A percentile compares a stretch with the other conserved stretches of the same genome.
These are phyloP conservation scores for Agriopis leucophaearia DNA, from an alignment of 2,888 invertebrate species.

Conservation along the genomic window DNA sequence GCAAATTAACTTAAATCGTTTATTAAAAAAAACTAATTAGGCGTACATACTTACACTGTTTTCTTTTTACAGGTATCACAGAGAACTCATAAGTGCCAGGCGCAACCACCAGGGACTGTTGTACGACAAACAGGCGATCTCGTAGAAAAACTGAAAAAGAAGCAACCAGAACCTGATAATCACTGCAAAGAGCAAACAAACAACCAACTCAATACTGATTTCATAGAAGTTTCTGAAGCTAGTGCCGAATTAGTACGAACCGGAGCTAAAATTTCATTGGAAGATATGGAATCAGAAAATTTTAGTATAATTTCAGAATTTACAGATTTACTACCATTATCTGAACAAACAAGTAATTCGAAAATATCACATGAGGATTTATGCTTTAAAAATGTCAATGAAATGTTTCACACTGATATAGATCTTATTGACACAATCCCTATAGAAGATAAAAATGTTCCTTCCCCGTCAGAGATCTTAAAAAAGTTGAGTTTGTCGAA, in stretches of 20 bases:
- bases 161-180: conserved; percentile 57
- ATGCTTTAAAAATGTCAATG: conserved; percentile 48
- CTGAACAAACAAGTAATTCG: background rate
- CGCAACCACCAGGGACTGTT: conserved; percentile 87
- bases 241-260: conserved; percentile 78
- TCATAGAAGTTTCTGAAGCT: conserved; percentile 71
- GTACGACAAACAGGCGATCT: conserved; percentile 80
- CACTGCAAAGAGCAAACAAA: conserved; percentile 17
- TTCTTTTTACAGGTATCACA: conserved; percentile 88
- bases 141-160: conserved; percentile 81
- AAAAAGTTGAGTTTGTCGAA: conserved; percentile 87
- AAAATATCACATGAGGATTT: background rate
- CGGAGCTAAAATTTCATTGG: conserved; percentile 79
- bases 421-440: conserved; percentile 67
- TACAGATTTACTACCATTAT: conserved; percentile 46
- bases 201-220: background rate
- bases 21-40: too few relatives aligned
- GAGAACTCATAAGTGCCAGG: conserved; percentile 92
- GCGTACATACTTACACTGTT: background rate
- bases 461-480: conserved; percentile 89
- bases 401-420: conserved; percentile 74
- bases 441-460: conserved; percentile 80
- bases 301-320: conserved; percentile 71
- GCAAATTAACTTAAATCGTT: too few relatives aligned
- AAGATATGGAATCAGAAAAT: conserved; percentile 80